These are phyloP conservation scores for Drosophila santomea DNA, from an alignment of 1,140 invertebrate species.

Conservation along the genomic window DNA sequence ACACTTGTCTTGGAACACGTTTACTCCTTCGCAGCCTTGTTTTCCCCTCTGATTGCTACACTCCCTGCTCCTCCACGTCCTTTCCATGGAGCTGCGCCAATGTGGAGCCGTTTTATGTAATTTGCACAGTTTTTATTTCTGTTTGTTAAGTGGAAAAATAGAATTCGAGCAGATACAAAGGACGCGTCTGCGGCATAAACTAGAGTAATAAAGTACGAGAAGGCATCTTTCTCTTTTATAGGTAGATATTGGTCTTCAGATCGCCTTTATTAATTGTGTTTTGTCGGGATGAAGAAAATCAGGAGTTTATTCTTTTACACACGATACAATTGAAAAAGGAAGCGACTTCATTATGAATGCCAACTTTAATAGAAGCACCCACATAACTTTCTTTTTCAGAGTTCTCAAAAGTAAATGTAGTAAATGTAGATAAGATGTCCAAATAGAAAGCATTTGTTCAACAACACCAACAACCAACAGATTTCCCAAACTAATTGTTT, in stretches of 20 bases:
- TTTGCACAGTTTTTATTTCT: constrained; percentile 75
- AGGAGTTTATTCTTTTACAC: background rate
- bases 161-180: constrained; percentile 35
- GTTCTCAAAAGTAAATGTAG: background rate
- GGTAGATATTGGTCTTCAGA: background rate
- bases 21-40: constrained; percentile 46
- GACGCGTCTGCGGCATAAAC: constrained; percentile 50
- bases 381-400: too few species aligned
- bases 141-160: constrained; percentile 38
- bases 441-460: background rate
- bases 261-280: constrained; percentile 6
- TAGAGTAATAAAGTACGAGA: constrained; percentile 42
- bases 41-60: constrained; percentile 46
- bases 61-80: background rate
- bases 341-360: too few species aligned
- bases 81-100: constrained; percentile 64
- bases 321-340: too few species aligned
- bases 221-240: constrained; percentile 18
- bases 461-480: background rate
- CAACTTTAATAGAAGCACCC: too few species aligned
- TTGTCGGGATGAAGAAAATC: background rate
- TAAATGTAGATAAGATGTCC: too few species aligned
- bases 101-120: constrained; percentile 81
- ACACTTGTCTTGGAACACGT: constrained; percentile 58
- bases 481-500: constrained; percentile 8